Base-by-base conservation (phyloP, 2,113 vertebrate species). In the Columbina picui region DNA sequence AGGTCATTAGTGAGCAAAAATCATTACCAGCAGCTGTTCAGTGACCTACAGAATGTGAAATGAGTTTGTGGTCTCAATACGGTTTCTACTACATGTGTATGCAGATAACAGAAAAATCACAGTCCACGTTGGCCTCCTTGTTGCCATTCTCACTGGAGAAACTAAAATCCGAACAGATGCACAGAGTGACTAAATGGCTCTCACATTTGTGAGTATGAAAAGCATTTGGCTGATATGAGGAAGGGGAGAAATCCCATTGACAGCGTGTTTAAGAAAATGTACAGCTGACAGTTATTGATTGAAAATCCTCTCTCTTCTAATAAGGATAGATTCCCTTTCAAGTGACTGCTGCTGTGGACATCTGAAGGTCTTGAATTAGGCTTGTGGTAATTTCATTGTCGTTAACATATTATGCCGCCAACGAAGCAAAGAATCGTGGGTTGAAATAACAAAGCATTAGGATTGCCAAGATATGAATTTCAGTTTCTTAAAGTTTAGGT, bases 1-100 rank as follows among this genome's bases (percentile, higher is more conserved):
- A 88, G 90, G 93, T 97, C 94, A 92, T 97, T 97, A 96, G 95
- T 95, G 93, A 91, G 69, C 84, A 97, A 90, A 97, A 97, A 95
- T 96, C 94, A 93, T 97, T 96, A 97, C 30, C 39, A 74, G 94
- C 94, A 97, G 94, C 95, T 97, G 92, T 91, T 96, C 95, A 91
- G 81, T 96, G 94, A 97, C 81, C 74, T 96, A 93, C 70, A 93
- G 93, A 87, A 95, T 95, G 77, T 68, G 77, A 92, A 94, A 93
- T 95, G 90, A 90, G 93, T 89, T 85, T 92, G 57, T 74, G 70
- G 45, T 94, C 92, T 96, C 80, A 60, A 39, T 85, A 45, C 52
- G 18, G 14, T 90, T 92, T 89, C 92, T 92, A 63, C 32, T 82
- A 57, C 59, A 65, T 63, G 26, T 39, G 41, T 84, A 38, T 21